Evolutionary conservation across 1,140 invertebrate genomes (phyloP).

Genomic region (Oncopodura yosiiana): DNA sequence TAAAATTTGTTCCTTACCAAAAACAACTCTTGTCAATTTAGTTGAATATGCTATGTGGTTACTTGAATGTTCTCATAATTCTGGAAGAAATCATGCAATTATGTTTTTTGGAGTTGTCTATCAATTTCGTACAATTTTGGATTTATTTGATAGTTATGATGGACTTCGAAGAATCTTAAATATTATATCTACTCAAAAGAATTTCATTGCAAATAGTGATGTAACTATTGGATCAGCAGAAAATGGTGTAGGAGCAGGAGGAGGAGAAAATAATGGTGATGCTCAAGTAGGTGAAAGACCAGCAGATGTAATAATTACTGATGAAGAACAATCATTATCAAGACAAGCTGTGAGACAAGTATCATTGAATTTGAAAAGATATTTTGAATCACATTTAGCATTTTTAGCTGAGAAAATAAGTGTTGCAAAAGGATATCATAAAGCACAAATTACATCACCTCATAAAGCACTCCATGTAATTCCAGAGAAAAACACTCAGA

Average conservation of each 20-base stretch:
- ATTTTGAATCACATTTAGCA: slow-evolving; percentile 83
- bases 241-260: too few species aligned
- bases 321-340: slow-evolving; percentile 84
- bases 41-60: slow-evolving; percentile 79
- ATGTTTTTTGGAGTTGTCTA: slow-evolving; percentile 95
- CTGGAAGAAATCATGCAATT: slow-evolving; percentile 86
- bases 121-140: slow-evolving; percentile 78
- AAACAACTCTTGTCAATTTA: slow-evolving; percentile 38
- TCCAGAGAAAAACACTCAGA: too few species aligned
- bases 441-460: slow-evolving; percentile 45
- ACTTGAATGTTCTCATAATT: slow-evolving; percentile 89
- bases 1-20: slow-evolving; percentile 73
- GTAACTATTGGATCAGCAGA: too few species aligned
- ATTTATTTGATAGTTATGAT: slow-evolving; percentile 86
- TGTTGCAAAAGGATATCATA: slow-evolving; percentile 44
- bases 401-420: slow-evolving; percentile 71
- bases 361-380: slow-evolving; percentile 77
- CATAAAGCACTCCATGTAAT: too few species aligned
- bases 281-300: background rate
- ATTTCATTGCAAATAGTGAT: slow-evolving; percentile 26
- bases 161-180: slow-evolving; percentile 86
- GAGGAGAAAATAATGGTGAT: too few species aligned
- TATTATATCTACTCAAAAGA: slow-evolving; percentile 51
- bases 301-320: slow-evolving; percentile 51
- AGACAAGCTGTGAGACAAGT: slow-evolving; percentile 89